Evolutionary conservation across 2,888 invertebrate genomes (phyloP), one percentile per base, ranked within the genome.

Genomic region (Sceliomorpha sp.): DNA sequence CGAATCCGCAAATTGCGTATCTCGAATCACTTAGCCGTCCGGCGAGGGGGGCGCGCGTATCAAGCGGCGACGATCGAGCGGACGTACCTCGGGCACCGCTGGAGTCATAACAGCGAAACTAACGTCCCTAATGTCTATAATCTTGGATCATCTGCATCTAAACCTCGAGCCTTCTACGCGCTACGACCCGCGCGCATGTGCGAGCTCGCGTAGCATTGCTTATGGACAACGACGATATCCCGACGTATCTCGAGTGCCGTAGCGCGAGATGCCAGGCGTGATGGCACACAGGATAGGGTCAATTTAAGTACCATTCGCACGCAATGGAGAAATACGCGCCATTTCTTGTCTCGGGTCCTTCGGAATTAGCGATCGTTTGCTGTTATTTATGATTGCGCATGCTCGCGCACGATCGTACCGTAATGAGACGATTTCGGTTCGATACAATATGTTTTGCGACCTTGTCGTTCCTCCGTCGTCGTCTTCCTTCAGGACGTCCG

Each of bases 51-150:
- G 63, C 50, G 67, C 63, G 72, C 59, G 45, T 63, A 67, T 63
- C 66, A 66, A 58, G 66, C 42, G 31, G 42, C 55, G 32, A 39
- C 45, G 59, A 69, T 72, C 60, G 37, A 44, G 34, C 17, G 20
- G 26, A 27, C 44, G 55, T 47, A 64, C 68, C 68, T 64, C 47
- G 51, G 64, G 72, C 72, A 48, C 60, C 50, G 53, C 26, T 20
- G 50, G 39, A 66, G 37, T 36, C 37, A 37, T 74, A 77, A 73
- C 74, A 70, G 64, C 73, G 74, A 80, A 77, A 81, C 81, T 85
- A 85, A 86, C 85, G 84, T 80, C 78, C 76, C 80, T 86, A 86
- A 87, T 86, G 84, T 81, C 83, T 85, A 84, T 85, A 83, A 86
- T 87, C 82, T 83, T 72, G 79, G 75, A 80, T 84, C 81, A 84